Evolutionary conservation across 2,113 vertebrate species (phyloP), one percentile per base, ranked within the genome.

Genomic region (Dipodomys spectabilis): DNA sequence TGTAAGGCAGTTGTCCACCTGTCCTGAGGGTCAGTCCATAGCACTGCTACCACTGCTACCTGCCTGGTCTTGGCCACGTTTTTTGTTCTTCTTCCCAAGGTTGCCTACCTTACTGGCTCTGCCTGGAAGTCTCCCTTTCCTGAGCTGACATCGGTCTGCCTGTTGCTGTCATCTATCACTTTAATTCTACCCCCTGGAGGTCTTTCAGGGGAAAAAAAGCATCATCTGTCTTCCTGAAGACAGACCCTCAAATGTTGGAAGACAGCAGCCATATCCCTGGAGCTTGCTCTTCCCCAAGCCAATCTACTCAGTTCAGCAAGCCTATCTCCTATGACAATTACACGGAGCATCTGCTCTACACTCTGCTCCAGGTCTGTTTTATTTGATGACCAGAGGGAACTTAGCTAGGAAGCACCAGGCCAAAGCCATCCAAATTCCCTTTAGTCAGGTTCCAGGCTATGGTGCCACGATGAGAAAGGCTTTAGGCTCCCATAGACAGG

Each of bases 191-290:
- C 62, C 92, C n/a, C 73, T 5, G 16, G 84, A 92, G 92, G 65
- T 39, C 32, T 79, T 91, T 73, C 73, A 93, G 90, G 39, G 12
- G 12, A 57, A 57, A 86, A 35, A n/a, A n/a, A 65, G 49, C 32
- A 18, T 64, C 23, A 74, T 90, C 64, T 44, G 49, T 92, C 72
- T 92, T 91, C 22, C 9, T 77, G 77, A 39, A 77, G 87, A 91
- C 84, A 95, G 39, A 22, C 69, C 72, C 85, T 96, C 95, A 93
- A 69, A 92, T 93, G 73, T 78, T 86, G 83, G 67, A 72, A 49
- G 93, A 72, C 0, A 1, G 77, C 80, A 73, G 32, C 6, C 71
- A 35, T 1, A 44, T 89, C 81, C 87, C 57, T 6, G 11, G 82
- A 91, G 92, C 3, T 60, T 69, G 69, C 10, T 82, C 81, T 84